Evolutionary conservation across 2,797 vertebrate genomes (phyloP), one percentile per base, ranked within the genome.

Genomic region (Acanthurus leucopareius): DNA sequence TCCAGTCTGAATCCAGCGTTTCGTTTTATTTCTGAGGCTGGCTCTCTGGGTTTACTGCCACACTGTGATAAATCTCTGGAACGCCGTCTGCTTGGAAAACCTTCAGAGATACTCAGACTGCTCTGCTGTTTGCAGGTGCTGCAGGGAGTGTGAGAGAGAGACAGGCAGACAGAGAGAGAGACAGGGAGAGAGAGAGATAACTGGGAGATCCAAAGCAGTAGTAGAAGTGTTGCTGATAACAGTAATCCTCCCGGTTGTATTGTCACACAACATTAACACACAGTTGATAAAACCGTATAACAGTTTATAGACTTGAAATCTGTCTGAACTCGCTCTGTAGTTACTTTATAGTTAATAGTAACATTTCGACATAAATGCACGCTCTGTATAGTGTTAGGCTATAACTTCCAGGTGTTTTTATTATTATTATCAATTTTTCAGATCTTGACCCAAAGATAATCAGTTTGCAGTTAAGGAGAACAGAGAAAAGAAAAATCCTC

Each of bases 71-170:
- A 89, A 92, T 90, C 80, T 87, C 65, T 28, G 79, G 78, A 90
- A 90, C 86, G 78, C 78, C n/a, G 80, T 88, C 83, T 91, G 81
- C 84, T 84, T 91, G 88, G 89, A 90, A 56, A 25, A 14, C 11
- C 42, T 73, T 88, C 84, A 91, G 80, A 83, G 86, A 76, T 74
- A 64, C 78, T 91, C 78, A 79, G 75, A 86, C 45, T 53, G 52
- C 63, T 82, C 20, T 77, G 84, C 63, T 66, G 79, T 77, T 74
- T 77, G 85, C 84, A 84, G 86, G 83, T 75, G 88, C 56, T 77
- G 69, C 8, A 62, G 53, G 32, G 45, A 51, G 17, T 57, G 22
- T 49, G 67, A 76, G 44, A 62, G 48, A 83, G 42, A 38, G 28
- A 20, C 45, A 52, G 25, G 44, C 56, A 38, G 51, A 73, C 10